Evolutionary conservation across 2,888 invertebrate species (phyloP).

Genomic region (Ophraella communa): DNA sequence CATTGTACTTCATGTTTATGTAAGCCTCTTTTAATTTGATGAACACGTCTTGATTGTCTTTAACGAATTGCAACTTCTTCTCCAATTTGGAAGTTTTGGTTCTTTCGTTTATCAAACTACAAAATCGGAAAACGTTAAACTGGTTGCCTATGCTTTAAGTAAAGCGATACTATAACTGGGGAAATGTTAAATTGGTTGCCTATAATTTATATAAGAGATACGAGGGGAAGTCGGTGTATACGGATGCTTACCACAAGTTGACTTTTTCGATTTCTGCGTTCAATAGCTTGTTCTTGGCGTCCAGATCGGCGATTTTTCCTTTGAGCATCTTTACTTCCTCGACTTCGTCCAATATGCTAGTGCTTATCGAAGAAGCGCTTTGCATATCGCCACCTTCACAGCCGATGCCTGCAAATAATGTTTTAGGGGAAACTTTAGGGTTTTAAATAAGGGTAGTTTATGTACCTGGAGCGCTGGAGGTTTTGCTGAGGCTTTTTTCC

Average conservation of each 20-base stretch:
- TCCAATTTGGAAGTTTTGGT: conserved; percentile 46
- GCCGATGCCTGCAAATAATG: conserved; percentile 15
- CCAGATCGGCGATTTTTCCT: conserved; percentile 41
- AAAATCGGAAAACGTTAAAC: not conserved
- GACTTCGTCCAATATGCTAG: conserved; percentile 42
- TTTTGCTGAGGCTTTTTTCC: conserved; percentile 7
- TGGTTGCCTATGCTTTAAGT: not conserved
- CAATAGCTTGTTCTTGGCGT: conserved; percentile 42
- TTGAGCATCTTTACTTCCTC: conserved; percentile 44
- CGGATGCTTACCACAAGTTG: conserved; percentile 31
- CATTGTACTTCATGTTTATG: conserved; percentile 52
- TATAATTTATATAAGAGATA: no score
- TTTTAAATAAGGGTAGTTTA: not conserved
- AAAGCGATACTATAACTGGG: no score
- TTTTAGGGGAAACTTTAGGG: no score
- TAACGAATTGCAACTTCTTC: conserved; percentile 52
- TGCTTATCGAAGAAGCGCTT: conserved; percentile 41
- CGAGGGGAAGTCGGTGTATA: no score
- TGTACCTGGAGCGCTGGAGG: conserved; percentile 26
- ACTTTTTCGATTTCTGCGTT: conserved; percentile 46
- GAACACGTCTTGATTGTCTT: conserved; percentile 53
- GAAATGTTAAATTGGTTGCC: no score
- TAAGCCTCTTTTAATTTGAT: conserved; percentile 53
- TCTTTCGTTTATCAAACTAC: conserved; percentile 47
- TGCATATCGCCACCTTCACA: conserved; percentile 33